These are phyloP conservation scores for Collichthys lucidus DNA, from an alignment of 2,113 vertebrate genomes.

Conservation along the genomic window DNA sequence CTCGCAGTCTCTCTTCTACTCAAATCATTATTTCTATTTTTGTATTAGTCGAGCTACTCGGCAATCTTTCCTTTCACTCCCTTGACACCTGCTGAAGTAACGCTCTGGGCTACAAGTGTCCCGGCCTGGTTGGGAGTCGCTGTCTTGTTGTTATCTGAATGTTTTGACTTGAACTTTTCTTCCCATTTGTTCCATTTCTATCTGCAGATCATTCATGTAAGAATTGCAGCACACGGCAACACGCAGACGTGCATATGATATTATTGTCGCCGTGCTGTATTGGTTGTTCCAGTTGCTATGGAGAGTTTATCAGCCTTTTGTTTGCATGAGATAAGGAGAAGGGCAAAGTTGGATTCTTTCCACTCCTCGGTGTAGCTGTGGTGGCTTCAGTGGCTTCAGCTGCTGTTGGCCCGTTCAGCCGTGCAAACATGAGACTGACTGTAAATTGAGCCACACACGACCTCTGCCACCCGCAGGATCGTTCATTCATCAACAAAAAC, in stretches of 20 bases:
- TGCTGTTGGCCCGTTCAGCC: background rate
- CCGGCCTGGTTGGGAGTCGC: too few relatives aligned
- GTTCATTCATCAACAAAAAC: constrained; percentile 17
- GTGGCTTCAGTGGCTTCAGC: background rate
- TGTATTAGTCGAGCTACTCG: background rate
- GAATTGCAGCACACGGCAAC: background rate
- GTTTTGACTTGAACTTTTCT: background rate
- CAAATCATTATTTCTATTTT: background rate
- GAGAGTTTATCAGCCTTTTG: constrained; percentile 48
- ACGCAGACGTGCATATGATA: constrained; percentile 7
- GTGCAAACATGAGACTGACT: background rate
- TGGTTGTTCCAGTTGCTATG: constrained; percentile 38
- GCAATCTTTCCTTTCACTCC: background rate
- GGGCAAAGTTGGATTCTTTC: constrained; percentile 52
- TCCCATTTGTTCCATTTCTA: background rate
- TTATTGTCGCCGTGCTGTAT: background rate
- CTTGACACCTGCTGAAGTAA: background rate
- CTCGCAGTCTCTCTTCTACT: background rate
- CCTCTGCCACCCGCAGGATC: background rate
- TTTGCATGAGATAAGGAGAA: constrained; percentile 48
- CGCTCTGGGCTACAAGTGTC: background rate
- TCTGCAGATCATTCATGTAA: background rate
- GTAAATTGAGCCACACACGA: constrained; percentile 16
- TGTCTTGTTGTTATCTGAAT: too few relatives aligned
- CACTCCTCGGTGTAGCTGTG: constrained; percentile 13